These are phyloP conservation scores for Tangara arthus DNA, from an alignment of 2,797 vertebrate species.

Conservation along the genomic window DNA sequence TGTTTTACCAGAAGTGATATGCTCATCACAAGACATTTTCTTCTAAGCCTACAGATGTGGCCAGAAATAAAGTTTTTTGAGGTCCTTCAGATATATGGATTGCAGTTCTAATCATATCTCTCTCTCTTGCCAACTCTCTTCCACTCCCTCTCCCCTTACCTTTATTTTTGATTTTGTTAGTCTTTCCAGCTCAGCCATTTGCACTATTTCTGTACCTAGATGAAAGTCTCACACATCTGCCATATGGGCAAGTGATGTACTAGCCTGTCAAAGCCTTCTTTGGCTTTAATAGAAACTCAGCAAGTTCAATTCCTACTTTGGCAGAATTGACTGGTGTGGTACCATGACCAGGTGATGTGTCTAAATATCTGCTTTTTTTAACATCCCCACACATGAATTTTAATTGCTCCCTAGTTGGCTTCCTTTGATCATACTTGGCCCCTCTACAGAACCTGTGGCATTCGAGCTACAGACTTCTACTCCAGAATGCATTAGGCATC, in stretches of 20 bases:
- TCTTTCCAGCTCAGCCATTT: not conserved
- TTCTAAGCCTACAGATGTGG: not conserved
- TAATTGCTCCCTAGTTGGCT: not conserved
- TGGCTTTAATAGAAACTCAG: not conserved
- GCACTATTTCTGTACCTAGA: not conserved
- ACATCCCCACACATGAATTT: not conserved
- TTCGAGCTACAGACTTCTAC: not conserved
- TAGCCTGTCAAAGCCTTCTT: not conserved
- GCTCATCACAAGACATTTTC: not conserved
- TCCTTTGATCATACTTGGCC: not conserved
- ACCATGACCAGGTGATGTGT: not conserved
- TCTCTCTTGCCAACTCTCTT: not conserved
- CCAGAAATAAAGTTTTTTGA: not conserved
- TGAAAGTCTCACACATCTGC: not conserved
- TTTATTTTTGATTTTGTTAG: not conserved
- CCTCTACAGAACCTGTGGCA: not conserved
- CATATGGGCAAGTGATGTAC: accelerated
- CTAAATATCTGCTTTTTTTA: not conserved
- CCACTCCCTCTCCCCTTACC: accelerated
- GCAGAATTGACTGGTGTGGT: not conserved
- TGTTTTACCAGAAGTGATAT: not conserved
- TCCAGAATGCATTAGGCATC: not conserved
- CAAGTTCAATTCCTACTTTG: not conserved
- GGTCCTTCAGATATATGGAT: not conserved
- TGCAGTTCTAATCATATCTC: not conserved